Evolutionary conservation across 2,113 vertebrate genomes (phyloP), one percentile per base, ranked within the genome.

Genomic region (Rhombomys opimus): DNA sequence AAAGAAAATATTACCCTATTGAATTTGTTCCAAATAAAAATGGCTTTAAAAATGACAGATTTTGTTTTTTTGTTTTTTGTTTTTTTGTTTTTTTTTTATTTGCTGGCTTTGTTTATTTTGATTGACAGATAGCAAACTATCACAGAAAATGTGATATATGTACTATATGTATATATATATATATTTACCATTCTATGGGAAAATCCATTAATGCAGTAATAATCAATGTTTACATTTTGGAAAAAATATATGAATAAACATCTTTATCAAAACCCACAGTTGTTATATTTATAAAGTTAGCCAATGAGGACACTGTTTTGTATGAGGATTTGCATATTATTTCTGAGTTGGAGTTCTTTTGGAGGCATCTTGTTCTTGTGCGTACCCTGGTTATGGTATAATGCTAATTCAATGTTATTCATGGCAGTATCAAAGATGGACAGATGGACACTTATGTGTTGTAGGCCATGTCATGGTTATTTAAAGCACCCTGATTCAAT

Each of bases 281-380:
- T 4, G 57, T 3, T 84, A 12, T 1, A 87, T 84, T 90, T 41
- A 81, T 46, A 41, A 1, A 75, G 22, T 46, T 18, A 90, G 14
- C 4, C 5, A 67, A 2, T 65, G 4, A 63, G 18, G 7, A 75
- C 8, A 89, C 11, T 81, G 63, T 18, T 4, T 32, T 73, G 46
- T 35, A 68, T 52, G 9, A 32, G 18, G 3, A 1, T 11, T 15
- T 32, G 15, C 25, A 1, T 0, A 2, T 17, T 35, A 59, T 87
- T 20, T 35, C 5, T 38, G 9, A 87, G 46, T 7, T 78, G 57
- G 88, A 20, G 4, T 84, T 11, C 13, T 30, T 22, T 41, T 30
- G n/a, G 2, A 4, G 35, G 1, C 30, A 15, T 5, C 41, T 7
- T n/a, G 1, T 5, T 67, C 11, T 41, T 7, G 15, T 2, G 4